Evolutionary conservation across 2,888 invertebrate species (phyloP).

Genomic region (Lepidochitona cinerea): DNA sequence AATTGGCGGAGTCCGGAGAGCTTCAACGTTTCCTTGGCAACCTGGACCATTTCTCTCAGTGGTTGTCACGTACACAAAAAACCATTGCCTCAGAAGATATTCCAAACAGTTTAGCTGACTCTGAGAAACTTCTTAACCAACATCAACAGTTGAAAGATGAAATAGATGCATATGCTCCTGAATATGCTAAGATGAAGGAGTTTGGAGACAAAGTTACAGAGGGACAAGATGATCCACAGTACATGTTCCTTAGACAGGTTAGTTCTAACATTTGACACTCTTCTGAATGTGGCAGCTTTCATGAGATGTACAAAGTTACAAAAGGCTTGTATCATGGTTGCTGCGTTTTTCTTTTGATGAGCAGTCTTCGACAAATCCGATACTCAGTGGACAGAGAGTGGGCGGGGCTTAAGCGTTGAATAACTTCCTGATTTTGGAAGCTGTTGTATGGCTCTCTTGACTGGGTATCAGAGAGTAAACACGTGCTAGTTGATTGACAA

Average conservation of each 20-base stretch:
- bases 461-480: too few species aligned
- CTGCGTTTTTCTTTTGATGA: too few species aligned
- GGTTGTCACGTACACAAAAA: slow-evolving; percentile 99
- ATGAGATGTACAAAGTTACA: too few species aligned
- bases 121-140: slow-evolving; percentile 95
- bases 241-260: slow-evolving; percentile 97
- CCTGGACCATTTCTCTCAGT: slow-evolving; percentile 99
- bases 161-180: slow-evolving; percentile 98
- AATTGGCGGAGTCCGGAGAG: slow-evolving; percentile 98
- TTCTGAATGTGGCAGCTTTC: too few species aligned
- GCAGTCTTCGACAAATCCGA: too few species aligned
- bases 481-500: too few species aligned
- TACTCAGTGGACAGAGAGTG: too few species aligned
- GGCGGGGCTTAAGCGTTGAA: too few species aligned
- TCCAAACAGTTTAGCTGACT: slow-evolving; percentile 78
- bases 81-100: slow-evolving; percentile 75
- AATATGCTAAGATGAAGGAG: slow-evolving; percentile 99
- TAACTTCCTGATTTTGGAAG: too few species aligned
- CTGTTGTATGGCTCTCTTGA: too few species aligned
- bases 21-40: slow-evolving; percentile 89
- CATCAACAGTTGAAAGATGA: slow-evolving; percentile 99
- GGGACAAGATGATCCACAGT: slow-evolving; percentile 94
- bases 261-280: too few species aligned
- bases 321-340: too few species aligned
- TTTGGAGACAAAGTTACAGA: slow-evolving; percentile 83